Base-by-base conservation (phyloP, 2,888 invertebrate species). In the Glyphotaelius pellucidus region DNA sequence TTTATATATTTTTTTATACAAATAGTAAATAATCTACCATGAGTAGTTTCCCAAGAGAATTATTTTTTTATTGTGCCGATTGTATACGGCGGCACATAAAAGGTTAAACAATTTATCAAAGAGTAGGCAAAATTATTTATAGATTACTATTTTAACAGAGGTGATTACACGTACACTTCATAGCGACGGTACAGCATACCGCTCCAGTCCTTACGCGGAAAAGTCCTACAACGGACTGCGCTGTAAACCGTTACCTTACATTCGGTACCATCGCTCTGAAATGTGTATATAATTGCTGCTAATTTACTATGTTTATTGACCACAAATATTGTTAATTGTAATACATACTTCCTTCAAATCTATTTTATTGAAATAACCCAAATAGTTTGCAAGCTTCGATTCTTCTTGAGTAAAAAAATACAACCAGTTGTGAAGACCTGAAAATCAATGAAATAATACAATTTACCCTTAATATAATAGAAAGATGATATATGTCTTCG, bases 341-440 rank as follows among this genome's bases (percentile, higher is more conserved):
- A 47, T 79, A 90, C 97, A 97, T 95, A 98, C 98, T 94, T 97
- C 97, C 94, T 97, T 97, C 86, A 98, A 95, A 94, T 97, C 97
- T 85, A 97, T 94, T 94, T 97, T 97, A 94, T 97, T 97, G 93
- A 98, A 95, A 94, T 98, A 98, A 15, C 98, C 98, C 94, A 98
- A 96, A 95, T 98, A 98, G 95, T 98, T 97, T 1, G 97, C 96
- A 86, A 96, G 96, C 90, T 97, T 97, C 0, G 96, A 97, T 83
- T 95, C 94, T 95, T 99, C 99, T 95, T 98, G 97, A 92, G 97
- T 97, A 92, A 97, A 96, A 94, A 98, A 98, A 95, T 98, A 98
- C 47, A 99, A 96, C 99, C 99, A 99, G 95, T 98, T 99, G 95
- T 99, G 99, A 93, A 99, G 96, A 14, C 99, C 99, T 94, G 95